These are phyloP conservation scores for Hydractinia symbiolongicarpus DNA, from an alignment of 30 jellyfish, hydroid and myxozoan genomes.

Conservation along the genomic window DNA sequence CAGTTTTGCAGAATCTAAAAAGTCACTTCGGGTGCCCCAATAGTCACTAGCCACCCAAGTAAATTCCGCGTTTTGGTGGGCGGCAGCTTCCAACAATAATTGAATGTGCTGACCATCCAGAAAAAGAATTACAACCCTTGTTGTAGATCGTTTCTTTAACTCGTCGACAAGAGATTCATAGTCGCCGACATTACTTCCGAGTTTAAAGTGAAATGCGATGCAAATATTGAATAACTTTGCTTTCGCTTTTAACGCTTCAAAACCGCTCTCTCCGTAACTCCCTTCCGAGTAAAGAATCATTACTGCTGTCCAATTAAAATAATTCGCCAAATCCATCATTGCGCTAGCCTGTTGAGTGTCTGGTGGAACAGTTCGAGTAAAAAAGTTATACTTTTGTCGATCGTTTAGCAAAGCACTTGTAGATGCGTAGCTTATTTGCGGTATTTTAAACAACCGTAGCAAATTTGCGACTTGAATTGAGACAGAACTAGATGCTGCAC, in stretches of 20 bases:
- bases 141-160: slow-evolving; percentile 16
- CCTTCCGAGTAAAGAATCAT: slow-evolving; percentile 58
- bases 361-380: slow-evolving; percentile 82
- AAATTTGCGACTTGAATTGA: slow-evolving; percentile 72
- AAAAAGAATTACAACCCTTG: slow-evolving; percentile 55
- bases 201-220: slow-evolving; percentile 24
- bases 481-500: slow-evolving; percentile 73
- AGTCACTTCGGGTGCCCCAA: slow-evolving; percentile 62
- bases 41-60: slow-evolving; percentile 71
- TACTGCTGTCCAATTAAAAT: slow-evolving; percentile 60
- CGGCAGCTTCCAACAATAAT: slow-evolving; percentile 18
- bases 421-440: slow-evolving; percentile 84
- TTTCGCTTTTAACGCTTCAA: slow-evolving; percentile 41
- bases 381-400: slow-evolving; percentile 56
- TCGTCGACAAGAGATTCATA: slow-evolving; percentile 10
- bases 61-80: slow-evolving; percentile 12
- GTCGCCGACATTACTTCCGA: slow-evolving; percentile 14
- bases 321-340: slow-evolving; percentile 45
- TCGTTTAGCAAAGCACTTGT: slow-evolving; percentile 64
- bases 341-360: slow-evolving; percentile 74
- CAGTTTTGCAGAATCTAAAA: slow-evolving; percentile 24
- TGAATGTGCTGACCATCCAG: slow-evolving; percentile 32
- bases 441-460: slow-evolving; percentile 56
- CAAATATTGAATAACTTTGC: slow-evolving; percentile 45
- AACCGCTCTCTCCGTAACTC: slow-evolving; percentile 70